A percentile compares a stretch with the other conserved stretches of the same genome.
phyloP scores from a whole-genome alignment of 2,113 vertebrate genomes.

The Petrocephalus microphthalmus region DNA sequence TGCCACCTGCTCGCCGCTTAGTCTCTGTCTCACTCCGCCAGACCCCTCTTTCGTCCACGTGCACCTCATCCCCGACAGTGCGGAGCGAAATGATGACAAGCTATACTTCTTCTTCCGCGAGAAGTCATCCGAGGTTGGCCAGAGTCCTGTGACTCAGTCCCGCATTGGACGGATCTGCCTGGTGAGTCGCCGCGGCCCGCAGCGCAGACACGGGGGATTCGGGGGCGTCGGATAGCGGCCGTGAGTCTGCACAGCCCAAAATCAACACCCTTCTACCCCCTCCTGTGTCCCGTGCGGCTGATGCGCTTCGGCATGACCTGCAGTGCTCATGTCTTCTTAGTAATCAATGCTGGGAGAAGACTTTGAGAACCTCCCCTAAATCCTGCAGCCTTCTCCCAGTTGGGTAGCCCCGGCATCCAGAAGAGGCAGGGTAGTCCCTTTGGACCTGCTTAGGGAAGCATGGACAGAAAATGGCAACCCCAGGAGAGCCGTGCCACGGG shows the following conservation, averaged over 20 bases:
- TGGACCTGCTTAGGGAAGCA: constrained; percentile 12
- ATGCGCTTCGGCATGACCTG: neutral
- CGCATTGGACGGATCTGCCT: constrained; percentile 94
- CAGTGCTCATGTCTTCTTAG: neutral
- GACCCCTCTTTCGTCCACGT: constrained; percentile 87
- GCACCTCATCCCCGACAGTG: constrained; percentile 92
- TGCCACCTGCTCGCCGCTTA: neutral
- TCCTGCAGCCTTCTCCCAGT: constrained; percentile 42
- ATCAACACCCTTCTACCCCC: neutral
- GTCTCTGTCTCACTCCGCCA: constrained; percentile 41
- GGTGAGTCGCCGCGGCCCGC: constrained; percentile 59
- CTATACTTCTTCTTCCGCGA: constrained; percentile 99
- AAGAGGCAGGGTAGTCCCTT: neutral
- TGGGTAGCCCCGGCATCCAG: neutral
- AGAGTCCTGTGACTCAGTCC: constrained; percentile 84
- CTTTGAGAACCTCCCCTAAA: constrained; percentile 29
- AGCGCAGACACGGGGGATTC: neutral
- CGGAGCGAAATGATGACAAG: constrained; percentile 91
- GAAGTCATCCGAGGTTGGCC: constrained; percentile 82
- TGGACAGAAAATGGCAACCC: neutral
- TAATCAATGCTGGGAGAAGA: constrained; percentile 11
- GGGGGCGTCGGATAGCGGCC: neutral
- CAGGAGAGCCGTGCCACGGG: constrained; percentile 26
- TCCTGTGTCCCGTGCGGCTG: neutral
- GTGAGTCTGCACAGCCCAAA: neutral